phyloP scores from a whole-genome alignment of 2,888 invertebrate species.

The Dasysyrphus albostriatus region DNA sequence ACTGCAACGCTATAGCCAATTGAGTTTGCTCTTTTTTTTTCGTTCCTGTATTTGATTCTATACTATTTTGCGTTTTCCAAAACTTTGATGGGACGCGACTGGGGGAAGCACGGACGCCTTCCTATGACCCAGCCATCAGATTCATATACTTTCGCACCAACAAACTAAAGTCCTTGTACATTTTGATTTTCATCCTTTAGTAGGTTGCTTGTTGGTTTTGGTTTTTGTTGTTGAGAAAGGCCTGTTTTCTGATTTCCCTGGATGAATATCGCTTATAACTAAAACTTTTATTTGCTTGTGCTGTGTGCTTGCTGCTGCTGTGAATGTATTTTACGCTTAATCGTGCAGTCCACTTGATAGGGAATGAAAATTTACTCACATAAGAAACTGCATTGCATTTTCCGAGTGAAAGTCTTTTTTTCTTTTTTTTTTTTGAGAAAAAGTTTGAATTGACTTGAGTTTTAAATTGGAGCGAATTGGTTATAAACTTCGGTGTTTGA shows the following conservation, averaged over 20 bases:
- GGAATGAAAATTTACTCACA: slow-evolving; percentile 44
- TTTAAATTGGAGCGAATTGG: neutral
- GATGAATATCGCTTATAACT: slow-evolving; percentile 35
- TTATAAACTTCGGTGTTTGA: slow-evolving; percentile 14
- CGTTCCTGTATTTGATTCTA: slow-evolving; percentile 14
- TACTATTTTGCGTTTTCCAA: slow-evolving; percentile 40
- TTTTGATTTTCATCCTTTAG: slow-evolving; percentile 40
- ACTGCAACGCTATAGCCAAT: slow-evolving; percentile 31
- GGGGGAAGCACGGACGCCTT: neutral
- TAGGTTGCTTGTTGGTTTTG: slow-evolving; percentile 25
- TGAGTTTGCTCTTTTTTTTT: slow-evolving; percentile 15
- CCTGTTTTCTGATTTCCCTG: slow-evolving; percentile 27
- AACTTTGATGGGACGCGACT: neutral
- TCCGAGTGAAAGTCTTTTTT: slow-evolving; percentile 32
- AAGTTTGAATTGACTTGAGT: slow-evolving; percentile 37
- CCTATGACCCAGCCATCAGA: slow-evolving; percentile 30
- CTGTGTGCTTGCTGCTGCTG: neutral
- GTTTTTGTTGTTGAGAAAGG: slow-evolving; percentile 23
- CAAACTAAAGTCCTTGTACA: slow-evolving; percentile 43
- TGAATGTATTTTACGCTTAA: slow-evolving; percentile 46
- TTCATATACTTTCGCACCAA: slow-evolving; percentile 37
- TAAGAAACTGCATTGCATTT: slow-evolving; percentile 51
- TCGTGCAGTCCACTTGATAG: slow-evolving; percentile 49
- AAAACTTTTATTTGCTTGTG: slow-evolving; percentile 33
- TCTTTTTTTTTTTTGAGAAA: slow-evolving; percentile 9